Evolutionary conservation across 2,113 vertebrate genomes (phyloP).

Genomic region (Zosterops lateralis): DNA sequence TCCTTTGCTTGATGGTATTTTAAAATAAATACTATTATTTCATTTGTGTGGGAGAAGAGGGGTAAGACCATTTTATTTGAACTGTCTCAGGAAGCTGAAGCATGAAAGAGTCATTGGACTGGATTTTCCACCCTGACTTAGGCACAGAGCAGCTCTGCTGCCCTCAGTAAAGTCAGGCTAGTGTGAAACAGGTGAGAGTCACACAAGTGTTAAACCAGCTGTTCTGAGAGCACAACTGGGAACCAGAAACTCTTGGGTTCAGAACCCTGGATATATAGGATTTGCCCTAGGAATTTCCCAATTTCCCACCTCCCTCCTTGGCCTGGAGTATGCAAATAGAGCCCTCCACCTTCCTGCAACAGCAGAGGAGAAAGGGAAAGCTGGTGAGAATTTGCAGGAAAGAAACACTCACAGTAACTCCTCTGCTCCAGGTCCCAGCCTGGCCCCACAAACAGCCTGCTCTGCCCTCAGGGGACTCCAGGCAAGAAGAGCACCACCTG

Average conservation of each 20-base stretch:
- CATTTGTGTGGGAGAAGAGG: neutral
- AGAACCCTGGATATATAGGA: neutral
- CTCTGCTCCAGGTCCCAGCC: fast-evolving
- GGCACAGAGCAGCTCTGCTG: neutral
- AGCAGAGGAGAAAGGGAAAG: neutral
- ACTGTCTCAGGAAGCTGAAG: neutral
- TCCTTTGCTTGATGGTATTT: constrained; percentile 4
- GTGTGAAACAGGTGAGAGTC: neutral
- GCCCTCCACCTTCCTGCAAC: neutral
- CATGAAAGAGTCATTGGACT: neutral
- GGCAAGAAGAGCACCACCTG: neutral
- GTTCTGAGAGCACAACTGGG: neutral
- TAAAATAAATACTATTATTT: constrained; percentile 36
- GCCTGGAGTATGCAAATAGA: neutral
- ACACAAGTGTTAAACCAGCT: neutral
- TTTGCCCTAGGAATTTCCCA: neutral
- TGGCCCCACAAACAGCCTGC: neutral
- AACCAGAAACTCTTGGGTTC: neutral
- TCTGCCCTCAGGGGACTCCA: neutral
- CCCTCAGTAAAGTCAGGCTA: neutral
- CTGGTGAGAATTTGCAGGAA: neutral
- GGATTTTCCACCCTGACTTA: neutral
- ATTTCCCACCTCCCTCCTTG: neutral
- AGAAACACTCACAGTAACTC: neutral
- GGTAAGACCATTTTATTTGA: neutral